phyloP scores from a whole-genome alignment of 1,140 invertebrate genomes.

The Drosophila insularis region DNA sequence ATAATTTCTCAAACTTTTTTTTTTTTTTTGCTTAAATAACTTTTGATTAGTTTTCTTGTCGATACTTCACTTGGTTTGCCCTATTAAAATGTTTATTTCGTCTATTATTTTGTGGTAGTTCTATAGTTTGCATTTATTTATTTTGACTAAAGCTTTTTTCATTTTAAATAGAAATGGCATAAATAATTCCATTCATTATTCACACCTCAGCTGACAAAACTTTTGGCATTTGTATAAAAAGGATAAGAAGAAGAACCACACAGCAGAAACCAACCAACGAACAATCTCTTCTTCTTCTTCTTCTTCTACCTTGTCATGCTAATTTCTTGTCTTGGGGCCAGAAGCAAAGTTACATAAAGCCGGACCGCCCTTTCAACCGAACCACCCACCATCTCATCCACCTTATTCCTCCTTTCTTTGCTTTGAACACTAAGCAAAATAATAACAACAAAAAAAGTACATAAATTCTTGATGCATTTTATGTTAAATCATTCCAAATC shows the following conservation, averaged over 20 bases:
- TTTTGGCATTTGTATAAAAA: neutral
- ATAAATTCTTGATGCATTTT: too few species aligned
- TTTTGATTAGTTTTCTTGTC: too few species aligned
- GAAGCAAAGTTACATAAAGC: neutral
- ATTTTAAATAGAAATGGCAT: constrained; percentile 27
- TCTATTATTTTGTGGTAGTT: neutral
- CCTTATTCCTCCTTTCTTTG: neutral
- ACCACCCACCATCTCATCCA: neutral
- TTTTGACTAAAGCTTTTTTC: constrained; percentile 8
- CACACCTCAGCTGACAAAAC: neutral
- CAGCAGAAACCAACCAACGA: neutral
- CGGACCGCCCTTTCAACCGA: neutral
- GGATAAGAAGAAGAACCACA: neutral
- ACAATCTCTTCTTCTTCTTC: too few species aligned
- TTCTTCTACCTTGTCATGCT: constrained; percentile 6
- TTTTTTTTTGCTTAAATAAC: too few species aligned
- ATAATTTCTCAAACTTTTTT: too few species aligned
- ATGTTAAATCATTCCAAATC: too few species aligned
- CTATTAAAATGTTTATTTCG: neutral
- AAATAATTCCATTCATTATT: neutral
- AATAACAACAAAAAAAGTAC: too few species aligned
- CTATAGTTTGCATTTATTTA: constrained; percentile 1
- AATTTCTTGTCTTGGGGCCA: neutral
- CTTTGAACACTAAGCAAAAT: too few species aligned
- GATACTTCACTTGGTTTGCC: too few species aligned